Evolutionary conservation across 1,140 invertebrate genomes (phyloP), one percentile per base, ranked within the genome.

Genomic region (Aphis craccivora): DNA sequence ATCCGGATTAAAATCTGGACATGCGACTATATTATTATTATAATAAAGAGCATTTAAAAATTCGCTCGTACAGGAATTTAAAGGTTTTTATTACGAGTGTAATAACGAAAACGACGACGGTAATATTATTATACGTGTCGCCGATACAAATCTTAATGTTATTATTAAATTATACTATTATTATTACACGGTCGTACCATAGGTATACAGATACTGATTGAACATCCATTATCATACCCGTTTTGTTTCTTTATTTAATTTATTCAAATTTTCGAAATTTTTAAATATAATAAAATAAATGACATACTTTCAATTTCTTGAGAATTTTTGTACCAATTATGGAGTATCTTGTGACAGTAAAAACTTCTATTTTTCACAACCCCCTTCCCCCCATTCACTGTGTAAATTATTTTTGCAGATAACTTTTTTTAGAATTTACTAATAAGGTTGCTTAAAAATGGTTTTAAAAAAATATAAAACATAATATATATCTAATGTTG

Each of bases 81-180:
- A 90, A 90, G 37, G 88, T 90, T 60, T 90, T 90, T 90, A 90
- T 60, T 60, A 43, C 88, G 25, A 90, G 53, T 40, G 88, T 43
- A 55, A 51, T 88, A 88, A 53, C 20, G 37, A 40, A 8, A 53
- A 48, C 51, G 51, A 37, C 45, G 35, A 7, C 51, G 37, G 30
- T 40, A 55, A 90, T 67, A 90, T 30, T 25, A 25, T 25, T 60
- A 67, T 67, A n/a, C 30, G 60, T 67, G 53, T 60, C 55, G 14
- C 60, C 5, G 55, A 37, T 43, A 67, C 55, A 40, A 43, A 90
- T 90, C 89, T 90, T 67, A 90, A 90, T 90, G 43, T 43, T 40
- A 88, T 89, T 48, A 86, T 86, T n/a, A n/a, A n/a, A 87, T 40
- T 40, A 23, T 40, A 30, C 30, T 87, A 25, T 48, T 48, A n/a